Base-by-base conservation (phyloP, 1,140 invertebrate species). In the Nasonia giraulti region DNA sequence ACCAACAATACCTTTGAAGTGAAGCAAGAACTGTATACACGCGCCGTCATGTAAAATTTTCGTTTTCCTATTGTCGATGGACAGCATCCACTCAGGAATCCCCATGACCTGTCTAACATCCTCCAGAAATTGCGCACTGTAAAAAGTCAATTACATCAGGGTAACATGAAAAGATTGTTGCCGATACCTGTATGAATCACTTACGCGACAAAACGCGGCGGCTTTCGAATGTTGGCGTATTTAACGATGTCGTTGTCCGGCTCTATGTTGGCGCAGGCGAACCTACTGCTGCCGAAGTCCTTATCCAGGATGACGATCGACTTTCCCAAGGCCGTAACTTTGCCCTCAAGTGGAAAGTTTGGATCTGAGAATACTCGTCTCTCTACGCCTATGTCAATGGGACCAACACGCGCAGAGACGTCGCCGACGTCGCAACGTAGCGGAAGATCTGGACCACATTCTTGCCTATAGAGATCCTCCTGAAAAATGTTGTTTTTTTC, bases 381-480 rank as follows among this genome's bases (percentile, higher is more conserved):
- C 76, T 96, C 94, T 8, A 95, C 93, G 10, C 98, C 98, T 66
- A 99, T 94, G 87, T 96, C 95, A 83, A 99, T 97, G 1, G 96
- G 95, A 1, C 97, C 98, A 66, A 98, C 92, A 83, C 98, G 94
- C 0, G 97, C 95, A 2, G 97, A 97, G 73, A 99, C 91, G 92
- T 99, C 98, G 0, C 98, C 98, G n/a, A 98, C 96, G 89, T 98
- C 97, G 92, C 98, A 99, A 6, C 98, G 93, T 27, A 98, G 91
- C 0, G 97, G 98, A 90, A 98, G 97, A 91, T 97, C 95, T 0
- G 96, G 94, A 1, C 96, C 96, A 91, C 98, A 99, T 92, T 99
- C 97, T 90, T 96, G 94, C 87, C 93, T 94, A 91, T 99, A 99
- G 50, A 97, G 93, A 86, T 98, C 97, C 84, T 95, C 94, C 96